These are phyloP conservation scores for Drosophila pandora DNA, from an alignment of 1,140 invertebrate species.

Conservation along the genomic window DNA sequence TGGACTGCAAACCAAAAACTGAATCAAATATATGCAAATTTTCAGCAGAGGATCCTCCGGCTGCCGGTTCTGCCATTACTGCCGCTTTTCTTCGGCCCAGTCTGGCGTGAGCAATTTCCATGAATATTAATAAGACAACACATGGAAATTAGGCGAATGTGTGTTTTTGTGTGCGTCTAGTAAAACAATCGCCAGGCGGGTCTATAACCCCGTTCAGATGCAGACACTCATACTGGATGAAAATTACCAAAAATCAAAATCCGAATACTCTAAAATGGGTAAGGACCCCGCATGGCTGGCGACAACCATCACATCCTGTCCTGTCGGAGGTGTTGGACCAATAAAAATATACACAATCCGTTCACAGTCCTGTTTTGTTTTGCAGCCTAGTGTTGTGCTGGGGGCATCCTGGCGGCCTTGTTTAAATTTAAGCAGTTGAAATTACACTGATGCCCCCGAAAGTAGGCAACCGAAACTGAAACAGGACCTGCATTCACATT, in stretches of 20 bases:
- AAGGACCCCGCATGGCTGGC: conserved; percentile 20
- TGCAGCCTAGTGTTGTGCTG: conserved; percentile 1
- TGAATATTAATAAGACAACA: conserved; percentile 79
- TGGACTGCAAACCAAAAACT: conserved; percentile 16
- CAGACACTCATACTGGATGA: background rate
- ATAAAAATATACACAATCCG: conserved; percentile 48
- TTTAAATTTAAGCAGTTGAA: conserved; percentile 70
- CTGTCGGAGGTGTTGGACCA: conserved; percentile 64
- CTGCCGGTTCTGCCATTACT: background rate
- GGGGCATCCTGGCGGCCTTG: conserved; percentile 29
- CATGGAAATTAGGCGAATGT: conserved; percentile 67
- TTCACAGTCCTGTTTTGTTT: background rate
- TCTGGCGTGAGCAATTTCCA: conserved; percentile 54
- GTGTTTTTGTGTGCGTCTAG: conserved; percentile 14
- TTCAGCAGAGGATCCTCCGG: conserved; percentile 32
- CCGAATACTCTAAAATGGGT: conserved; percentile 5
- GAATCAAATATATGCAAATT: conserved; percentile 75
- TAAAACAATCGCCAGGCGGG: conserved; percentile 54
- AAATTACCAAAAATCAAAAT: conserved; percentile 70
- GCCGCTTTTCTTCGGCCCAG: conserved; percentile 48
- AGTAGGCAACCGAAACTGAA: conserved; percentile 47
- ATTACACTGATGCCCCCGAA: conserved; percentile 64
- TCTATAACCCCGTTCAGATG: conserved; percentile 28
- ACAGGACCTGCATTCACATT: conserved; percentile 3
- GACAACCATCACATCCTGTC: conserved; percentile 13